Evolutionary conservation across 2,888 invertebrate genomes (phyloP), one percentile per base, ranked within the genome.

Genomic region (Meiosimyza decipiens): DNA sequence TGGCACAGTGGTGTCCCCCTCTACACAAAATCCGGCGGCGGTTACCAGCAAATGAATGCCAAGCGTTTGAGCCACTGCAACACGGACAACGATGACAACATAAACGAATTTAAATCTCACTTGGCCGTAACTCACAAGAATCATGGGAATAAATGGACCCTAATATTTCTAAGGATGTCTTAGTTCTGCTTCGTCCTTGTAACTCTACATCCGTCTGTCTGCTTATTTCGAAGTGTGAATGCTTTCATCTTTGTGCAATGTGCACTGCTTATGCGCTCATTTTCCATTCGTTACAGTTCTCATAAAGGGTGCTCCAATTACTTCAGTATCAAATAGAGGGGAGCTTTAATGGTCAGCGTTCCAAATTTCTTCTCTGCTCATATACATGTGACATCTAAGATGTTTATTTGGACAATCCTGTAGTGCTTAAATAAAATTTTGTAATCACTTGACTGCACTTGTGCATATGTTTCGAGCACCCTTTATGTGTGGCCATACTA

Each of bases 101-200:
- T 70, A 63, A 70, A 62, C 54, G 62, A 62, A 70, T 70, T 70
- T 70, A 70, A 70, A 70, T 54, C 62, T 63, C 54, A 47, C 52
- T 70, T 47, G 47, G 51, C 59, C 59, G 16, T 60, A 51, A 16
- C 28, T 33, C 22, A 60, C 60, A n/a, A 28, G 28, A 40, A 40
- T 9, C 40, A 40, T 40, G 6, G 2, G 40, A 40, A 9, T 28
- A 28, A 28, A 28, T 28, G 28, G 28, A 28, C 28, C 28, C 40
- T 40, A 18, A 11, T 55, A 16, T 55, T 11, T 12, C 18, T 55
- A 22, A 18, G 16, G n/a, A 54, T 54, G 6, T 54, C 54, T 54
- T 6, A 6, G 2, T 15, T 18, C 12, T 12, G 7, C 54, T 54
- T 54, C 54, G 54, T 54, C 54, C 54, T 40, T 40, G 40, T 5